Evolutionary conservation across 1,140 invertebrate genomes (phyloP).

Genomic region (Drosophila tristis): DNA sequence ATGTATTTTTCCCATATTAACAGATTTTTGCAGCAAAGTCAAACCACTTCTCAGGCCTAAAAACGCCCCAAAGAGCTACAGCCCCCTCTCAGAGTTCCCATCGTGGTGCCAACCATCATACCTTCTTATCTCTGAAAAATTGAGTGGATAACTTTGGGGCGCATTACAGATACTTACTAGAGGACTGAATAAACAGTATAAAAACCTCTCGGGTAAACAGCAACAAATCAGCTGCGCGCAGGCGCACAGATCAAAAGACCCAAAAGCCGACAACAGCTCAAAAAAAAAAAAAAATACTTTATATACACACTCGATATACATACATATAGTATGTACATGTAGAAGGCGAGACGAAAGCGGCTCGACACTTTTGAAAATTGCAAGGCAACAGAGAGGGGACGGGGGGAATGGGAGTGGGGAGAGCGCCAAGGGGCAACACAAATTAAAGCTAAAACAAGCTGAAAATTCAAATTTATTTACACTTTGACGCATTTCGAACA

Average conservation of each 20-base stretch:
- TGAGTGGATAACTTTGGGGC: constrained; percentile 23
- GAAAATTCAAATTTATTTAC: constrained; percentile 83
- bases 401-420: neutral
- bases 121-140: constrained; percentile 58
- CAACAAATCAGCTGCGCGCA: constrained; percentile 80
- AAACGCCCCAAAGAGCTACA: neutral
- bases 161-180: constrained; percentile 38
- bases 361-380: constrained; percentile 47
- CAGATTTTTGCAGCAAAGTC: too few species aligned
- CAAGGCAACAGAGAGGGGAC: neutral
- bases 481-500: constrained; percentile 81
- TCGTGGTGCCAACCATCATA: constrained; percentile 2
- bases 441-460: constrained; percentile 82
- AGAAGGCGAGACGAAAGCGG: constrained; percentile 13
- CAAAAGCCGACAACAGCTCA: constrained; percentile 56
- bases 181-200: constrained; percentile 60
- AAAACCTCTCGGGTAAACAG: constrained; percentile 60
- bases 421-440: constrained; percentile 15
- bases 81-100: neutral
- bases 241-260: constrained; percentile 75
- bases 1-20: too few species aligned
- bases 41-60: neutral
- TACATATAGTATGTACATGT: neutral
- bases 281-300: constrained; percentile 1
- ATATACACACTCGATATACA: neutral